These are phyloP conservation scores for Papilio polyxenes DNA, from an alignment of 1,140 invertebrate species.

Conservation along the genomic window DNA sequence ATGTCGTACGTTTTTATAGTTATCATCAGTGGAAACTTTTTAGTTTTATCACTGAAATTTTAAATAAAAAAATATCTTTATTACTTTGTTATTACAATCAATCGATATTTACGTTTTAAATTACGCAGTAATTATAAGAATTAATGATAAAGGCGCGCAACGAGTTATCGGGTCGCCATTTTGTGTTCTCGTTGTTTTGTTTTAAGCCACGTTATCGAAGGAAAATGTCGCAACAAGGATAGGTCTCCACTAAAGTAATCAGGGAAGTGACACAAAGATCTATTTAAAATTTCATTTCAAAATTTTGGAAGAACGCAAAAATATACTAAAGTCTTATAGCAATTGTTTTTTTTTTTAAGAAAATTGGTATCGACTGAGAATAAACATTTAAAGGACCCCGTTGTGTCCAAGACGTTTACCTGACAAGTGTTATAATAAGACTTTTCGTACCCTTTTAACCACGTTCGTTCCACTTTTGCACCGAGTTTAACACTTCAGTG, in stretches of 20 bases:
- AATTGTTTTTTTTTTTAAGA: neutral
- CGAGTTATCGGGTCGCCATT: constrained; percentile 4
- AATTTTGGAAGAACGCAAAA: no score
- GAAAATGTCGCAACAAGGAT: neutral
- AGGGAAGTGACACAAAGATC: neutral
- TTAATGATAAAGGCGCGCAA: constrained; percentile 6
- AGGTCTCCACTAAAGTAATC: neutral
- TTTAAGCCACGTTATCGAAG: constrained; percentile 4
- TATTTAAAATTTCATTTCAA: neutral
- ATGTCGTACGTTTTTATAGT: neutral
- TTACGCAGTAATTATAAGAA: constrained; percentile 10
- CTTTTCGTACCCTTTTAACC: neutral
- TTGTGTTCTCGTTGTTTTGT: neutral
- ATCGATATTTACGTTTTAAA: constrained; percentile 11
- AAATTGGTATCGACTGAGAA: neutral
- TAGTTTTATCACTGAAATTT: neutral
- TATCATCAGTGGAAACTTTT: neutral
- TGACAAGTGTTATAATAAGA: neutral
- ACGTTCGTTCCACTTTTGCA: neutral
- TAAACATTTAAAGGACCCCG: no score
- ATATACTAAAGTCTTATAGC: no score
- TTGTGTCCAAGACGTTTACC: neutral
- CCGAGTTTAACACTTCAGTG: neutral
- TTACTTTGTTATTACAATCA: neutral
- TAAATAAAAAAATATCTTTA: constrained; percentile 15